A percentile compares a stretch with the other conserved stretches of the same genome.
phyloP scores from a whole-genome alignment of 2,888 invertebrate genomes.

The Drosophila mettleri region DNA sequence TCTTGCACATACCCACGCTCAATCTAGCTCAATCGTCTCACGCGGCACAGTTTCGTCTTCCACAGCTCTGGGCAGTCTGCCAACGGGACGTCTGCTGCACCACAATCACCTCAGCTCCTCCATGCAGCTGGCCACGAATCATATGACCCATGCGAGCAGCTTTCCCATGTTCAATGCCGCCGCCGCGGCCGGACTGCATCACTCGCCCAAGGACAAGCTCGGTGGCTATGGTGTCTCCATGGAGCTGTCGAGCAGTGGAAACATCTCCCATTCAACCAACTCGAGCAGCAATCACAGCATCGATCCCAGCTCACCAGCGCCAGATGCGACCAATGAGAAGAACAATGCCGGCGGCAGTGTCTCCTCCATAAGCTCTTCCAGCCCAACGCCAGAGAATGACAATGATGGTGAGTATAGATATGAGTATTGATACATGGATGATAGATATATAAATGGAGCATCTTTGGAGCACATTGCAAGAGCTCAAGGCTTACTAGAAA shows the following conservation, averaged over 20 bases:
- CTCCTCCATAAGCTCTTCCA: conserved; percentile 84
- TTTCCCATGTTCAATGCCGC: conserved; percentile 82
- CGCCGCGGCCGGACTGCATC: conserved; percentile 66
- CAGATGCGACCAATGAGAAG: conserved; percentile 78
- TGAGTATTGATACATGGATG: not conserved
- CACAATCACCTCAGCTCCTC: conserved; percentile 84
- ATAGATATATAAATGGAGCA: not conserved
- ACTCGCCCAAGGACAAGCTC: conserved; percentile 72
- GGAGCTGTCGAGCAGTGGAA: conserved; percentile 80
- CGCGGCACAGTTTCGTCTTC: conserved; percentile 6
- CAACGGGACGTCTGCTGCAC: conserved; percentile 83
- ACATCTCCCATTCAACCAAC: conserved; percentile 83
- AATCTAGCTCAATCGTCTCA: not conserved
- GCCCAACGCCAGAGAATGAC: conserved; percentile 83
- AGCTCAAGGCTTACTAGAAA: not conserved
- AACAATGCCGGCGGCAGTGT: conserved; percentile 82
- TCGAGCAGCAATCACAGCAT: conserved; percentile 84
- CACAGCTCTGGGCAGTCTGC: conserved; percentile 80
- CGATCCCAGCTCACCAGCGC: conserved; percentile 83
- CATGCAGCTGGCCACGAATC: conserved; percentile 83
- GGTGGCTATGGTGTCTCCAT: conserved; percentile 67
- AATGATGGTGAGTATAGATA: conserved; percentile 82
- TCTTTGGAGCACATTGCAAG: not conserved
- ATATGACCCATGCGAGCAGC: conserved; percentile 76
- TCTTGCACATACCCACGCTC: conserved; percentile 5